phyloP scores from a whole-genome alignment of 2,888 invertebrate species.

The Nasonovia ribisnigri region DNA sequence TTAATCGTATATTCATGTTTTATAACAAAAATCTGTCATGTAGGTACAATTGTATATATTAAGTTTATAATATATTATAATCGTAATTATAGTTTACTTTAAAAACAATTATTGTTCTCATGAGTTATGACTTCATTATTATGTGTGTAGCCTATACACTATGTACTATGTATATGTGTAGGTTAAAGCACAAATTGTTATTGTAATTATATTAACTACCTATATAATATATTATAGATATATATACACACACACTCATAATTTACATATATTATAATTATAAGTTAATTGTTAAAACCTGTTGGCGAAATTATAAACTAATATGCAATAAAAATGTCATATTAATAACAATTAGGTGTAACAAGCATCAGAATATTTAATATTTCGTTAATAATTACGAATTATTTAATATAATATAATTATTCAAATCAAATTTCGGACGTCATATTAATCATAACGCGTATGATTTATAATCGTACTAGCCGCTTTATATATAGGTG shows the following conservation, averaged over 20 bases:
- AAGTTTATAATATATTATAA: neutral
- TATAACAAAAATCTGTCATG: conserved; percentile 7
- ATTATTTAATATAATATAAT: neutral
- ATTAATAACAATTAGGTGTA: conserved; percentile 24
- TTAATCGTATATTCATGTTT: neutral
- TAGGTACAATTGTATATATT: neutral
- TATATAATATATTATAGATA: neutral
- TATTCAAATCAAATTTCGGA: conserved; percentile 6
- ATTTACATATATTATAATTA: conserved; percentile 12
- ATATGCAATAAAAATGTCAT: conserved; percentile 50
- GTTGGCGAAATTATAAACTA: conserved; percentile 26
- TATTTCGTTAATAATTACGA: conserved; percentile 13
- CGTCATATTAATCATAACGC: neutral
- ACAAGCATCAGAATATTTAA: neutral
- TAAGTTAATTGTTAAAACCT: conserved; percentile 45
- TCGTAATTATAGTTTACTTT: neutral
- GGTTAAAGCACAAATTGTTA: neutral
- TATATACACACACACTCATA: neutral
- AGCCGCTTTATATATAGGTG: neutral
- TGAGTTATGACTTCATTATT: conserved; percentile 43
- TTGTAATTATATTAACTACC: neutral
- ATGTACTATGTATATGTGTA: neutral
- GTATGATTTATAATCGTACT: neutral
- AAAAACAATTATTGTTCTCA: conserved; percentile 43
- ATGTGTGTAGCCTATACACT: neutral